These are phyloP conservation scores for Drosophila mulleri DNA, from an alignment of 2,888 invertebrate species.

Conservation along the genomic window DNA sequence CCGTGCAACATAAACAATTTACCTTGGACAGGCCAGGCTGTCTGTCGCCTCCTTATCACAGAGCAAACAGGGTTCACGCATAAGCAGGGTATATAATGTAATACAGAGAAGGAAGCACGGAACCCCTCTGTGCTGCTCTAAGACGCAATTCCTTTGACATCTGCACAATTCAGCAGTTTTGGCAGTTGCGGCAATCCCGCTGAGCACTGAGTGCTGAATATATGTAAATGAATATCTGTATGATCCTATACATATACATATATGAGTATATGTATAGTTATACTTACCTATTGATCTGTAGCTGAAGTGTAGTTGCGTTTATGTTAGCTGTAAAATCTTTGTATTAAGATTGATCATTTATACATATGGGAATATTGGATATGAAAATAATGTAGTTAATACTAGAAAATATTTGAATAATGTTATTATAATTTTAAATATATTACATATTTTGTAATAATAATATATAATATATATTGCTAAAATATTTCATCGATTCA, in stretches of 20 bases:
- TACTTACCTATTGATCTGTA: neutral
- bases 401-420: no score
- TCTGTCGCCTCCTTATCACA: slow-evolving; percentile 46
- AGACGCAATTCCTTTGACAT: slow-evolving; percentile 17
- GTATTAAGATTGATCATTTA: neutral
- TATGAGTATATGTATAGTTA: neutral
- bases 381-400: neutral
- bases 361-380: neutral
- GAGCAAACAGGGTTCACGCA: neutral
- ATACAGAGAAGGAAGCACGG: neutral
- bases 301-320: neutral
- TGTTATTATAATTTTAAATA: no score
- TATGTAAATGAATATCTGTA: neutral
- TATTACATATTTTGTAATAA: no score
- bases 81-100: slow-evolving; percentile 5
- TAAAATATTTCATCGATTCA: no score
- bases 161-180: slow-evolving; percentile 22
- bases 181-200: slow-evolving; percentile 29
- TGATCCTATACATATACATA: neutral
- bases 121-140: slow-evolving; percentile 2
- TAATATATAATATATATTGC: no score
- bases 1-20: slow-evolving; percentile 41
- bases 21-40: slow-evolving; percentile 20
- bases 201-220: slow-evolving; percentile 20
- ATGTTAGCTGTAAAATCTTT: neutral